Percentiles rank a stretch among this genome's conserved stretches.
These are phyloP conservation scores for Helleia helle DNA, from an alignment of 2,888 invertebrate species.

Conservation along the genomic window DNA sequence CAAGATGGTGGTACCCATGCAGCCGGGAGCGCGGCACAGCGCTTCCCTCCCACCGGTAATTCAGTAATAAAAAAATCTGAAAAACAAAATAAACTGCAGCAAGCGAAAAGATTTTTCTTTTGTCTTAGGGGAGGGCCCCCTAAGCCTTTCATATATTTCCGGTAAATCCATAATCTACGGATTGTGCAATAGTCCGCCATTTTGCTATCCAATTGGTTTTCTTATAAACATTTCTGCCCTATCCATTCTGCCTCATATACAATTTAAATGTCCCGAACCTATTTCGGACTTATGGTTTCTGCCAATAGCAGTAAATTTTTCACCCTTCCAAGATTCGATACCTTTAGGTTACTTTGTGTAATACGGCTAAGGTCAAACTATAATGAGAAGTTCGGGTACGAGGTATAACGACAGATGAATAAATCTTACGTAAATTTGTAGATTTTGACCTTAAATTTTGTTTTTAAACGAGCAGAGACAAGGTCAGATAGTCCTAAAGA, in stretches of 20 bases:
- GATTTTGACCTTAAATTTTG: no score
- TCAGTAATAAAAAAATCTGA: no score
- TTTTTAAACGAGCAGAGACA: no score
- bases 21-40: no score
- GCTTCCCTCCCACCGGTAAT: no score
- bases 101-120: no score
- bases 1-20: no score
- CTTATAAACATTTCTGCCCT: slow-evolving; percentile 40
- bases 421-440: no score
- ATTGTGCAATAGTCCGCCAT: slow-evolving; percentile 28
- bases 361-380: neutral
- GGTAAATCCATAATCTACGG: slow-evolving; percentile 5
- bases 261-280: slow-evolving; percentile 53
- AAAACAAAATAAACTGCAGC: no score
- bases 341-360: neutral
- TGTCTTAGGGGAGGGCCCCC: no score
- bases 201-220: slow-evolving; percentile 37
- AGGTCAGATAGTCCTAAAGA: no score
- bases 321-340: slow-evolving; percentile 1
- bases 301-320: slow-evolving; percentile 17
- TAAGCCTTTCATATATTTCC: slow-evolving; percentile 4
- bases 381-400: neutral
- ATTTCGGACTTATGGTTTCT: slow-evolving; percentile 30
- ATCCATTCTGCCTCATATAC: slow-evolving; percentile 45
- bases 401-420: neutral